Base-by-base conservation (phyloP, 1,140 invertebrate species). In the Drosophila obscura region DNA sequence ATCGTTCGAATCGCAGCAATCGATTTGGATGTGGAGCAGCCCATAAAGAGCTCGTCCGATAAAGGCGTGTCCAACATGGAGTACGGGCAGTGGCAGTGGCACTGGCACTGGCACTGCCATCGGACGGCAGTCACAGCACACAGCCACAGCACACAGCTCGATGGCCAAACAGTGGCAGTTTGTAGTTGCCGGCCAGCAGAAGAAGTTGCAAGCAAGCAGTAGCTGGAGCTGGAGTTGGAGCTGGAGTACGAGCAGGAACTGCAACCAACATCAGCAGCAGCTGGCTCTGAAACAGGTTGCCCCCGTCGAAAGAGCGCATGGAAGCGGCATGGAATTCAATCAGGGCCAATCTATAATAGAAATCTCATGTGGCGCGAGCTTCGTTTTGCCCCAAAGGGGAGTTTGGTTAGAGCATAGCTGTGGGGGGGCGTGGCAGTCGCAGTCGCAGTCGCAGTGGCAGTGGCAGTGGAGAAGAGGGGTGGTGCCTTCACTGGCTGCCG, bases 311-410 rank as follows among this genome's bases (percentile, higher is more conserved):
- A n/a, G 55, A 72, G 53, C 51, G 66, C 19, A 19, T 19, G 19
- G 19, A 19, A 19, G 19, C 68, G 51, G 77, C 77, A 66, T 80
- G 83, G 83, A 87, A 87, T 87, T 87, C 83, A 88, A 87, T 87
- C 83, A 87, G 83, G 83, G 83, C 84, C 84, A 87, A 87, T 87
- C 83, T 87, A 87, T 87, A 87, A 87, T 87, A 87, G 83, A 87
- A 87, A 87, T 87, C 83, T 87, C 83, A 87, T 87, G 83, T 87
- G 83, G 82, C 73, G 73, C 73, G 73, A 75, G 73, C 73, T 75
- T 76, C 55, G 63, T 22, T 49, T 57, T 68, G 55, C 55, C 8
- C 57, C 57, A 57, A 69, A 61, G 76, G 80, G 80, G 80, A 57
- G 44, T 48, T 45, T 44, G 61, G 48, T 39, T 13, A 13, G 35